Conservation (phyloP, 2,797 vertebrate species). For the Premnoplex brunnescens region DNA sequence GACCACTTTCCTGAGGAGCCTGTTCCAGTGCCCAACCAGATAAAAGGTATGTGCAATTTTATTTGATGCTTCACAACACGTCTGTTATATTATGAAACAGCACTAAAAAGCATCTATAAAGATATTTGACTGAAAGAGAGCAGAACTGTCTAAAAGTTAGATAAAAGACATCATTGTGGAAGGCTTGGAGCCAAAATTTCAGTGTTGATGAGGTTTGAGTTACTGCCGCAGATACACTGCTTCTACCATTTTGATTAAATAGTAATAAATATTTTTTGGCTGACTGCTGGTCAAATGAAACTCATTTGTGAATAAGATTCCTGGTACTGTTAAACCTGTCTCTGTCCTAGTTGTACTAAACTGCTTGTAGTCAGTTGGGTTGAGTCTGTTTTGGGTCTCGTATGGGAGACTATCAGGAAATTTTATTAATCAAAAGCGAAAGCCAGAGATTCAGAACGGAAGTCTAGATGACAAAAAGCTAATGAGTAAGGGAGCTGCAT, state of each 20-base stretch:
- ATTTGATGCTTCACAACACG: neutral
- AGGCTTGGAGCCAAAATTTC: neutral
- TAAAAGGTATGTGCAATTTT: neutral
- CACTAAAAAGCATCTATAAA: neutral
- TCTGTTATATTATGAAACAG: neutral
- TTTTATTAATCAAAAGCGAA: neutral
- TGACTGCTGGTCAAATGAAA: neutral
- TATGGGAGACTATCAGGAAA: neutral
- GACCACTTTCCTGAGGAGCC: neutral
- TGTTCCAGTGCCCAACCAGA: neutral
- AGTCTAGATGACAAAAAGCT: neutral
- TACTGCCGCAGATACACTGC: neutral
- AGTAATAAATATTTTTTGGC: neutral
- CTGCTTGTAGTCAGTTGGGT: neutral
- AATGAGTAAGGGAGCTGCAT: neutral
- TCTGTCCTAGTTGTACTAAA: neutral
- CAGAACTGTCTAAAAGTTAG: neutral
- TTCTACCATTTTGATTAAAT: neutral
- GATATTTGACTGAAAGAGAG: neutral
- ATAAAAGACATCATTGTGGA: neutral
- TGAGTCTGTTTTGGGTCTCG: neutral
- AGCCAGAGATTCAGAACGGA: neutral
- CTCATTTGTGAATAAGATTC: neutral
- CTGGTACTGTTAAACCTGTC: neutral
- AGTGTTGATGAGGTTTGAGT: neutral